Evolutionary conservation across 2,113 vertebrate genomes (phyloP).

Genomic region (Pluvialis apricaria): DNA sequence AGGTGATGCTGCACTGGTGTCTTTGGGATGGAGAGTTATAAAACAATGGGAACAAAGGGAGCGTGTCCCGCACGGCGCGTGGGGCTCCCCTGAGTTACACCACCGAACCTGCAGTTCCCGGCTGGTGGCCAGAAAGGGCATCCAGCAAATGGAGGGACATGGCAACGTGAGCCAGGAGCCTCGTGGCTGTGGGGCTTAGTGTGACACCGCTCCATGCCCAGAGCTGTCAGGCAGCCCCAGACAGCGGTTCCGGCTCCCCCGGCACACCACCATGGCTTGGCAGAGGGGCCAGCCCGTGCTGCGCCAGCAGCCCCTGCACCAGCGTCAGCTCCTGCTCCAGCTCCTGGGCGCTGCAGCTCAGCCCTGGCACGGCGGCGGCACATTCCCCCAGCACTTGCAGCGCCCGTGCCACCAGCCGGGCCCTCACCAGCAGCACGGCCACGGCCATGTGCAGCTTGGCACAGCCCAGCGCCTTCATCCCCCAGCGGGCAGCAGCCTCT

Average conservation of each 20-base stretch:
- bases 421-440: constrained; percentile 69
- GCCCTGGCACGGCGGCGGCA: neutral
- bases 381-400: constrained; percentile 41
- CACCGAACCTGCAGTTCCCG: neutral
- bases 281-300: constrained; percentile 53
- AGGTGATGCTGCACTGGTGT: neutral
- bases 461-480: constrained; percentile 72
- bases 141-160: fast-evolving
- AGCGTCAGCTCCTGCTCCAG: constrained; percentile 56
- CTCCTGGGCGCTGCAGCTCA: constrained; percentile 18
- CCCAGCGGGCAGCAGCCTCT: neutral
- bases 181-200: fast-evolving
- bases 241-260: fast-evolving
- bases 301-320: constrained; percentile 51
- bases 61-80: fast-evolving
- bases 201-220: fast-evolving
- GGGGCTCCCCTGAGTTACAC: neutral
- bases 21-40: neutral
- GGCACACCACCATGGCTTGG: neutral
- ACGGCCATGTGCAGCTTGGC: constrained; percentile 70
- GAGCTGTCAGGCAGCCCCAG: neutral
- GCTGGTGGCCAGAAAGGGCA: neutral
- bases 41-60: neutral
- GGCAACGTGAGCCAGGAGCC: neutral
- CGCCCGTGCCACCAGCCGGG: constrained; percentile 52